Evolutionary conservation across 2,797 vertebrate genomes (phyloP), one percentile per base, ranked within the genome.

Genomic region (Bradypodion ventrale): DNA sequence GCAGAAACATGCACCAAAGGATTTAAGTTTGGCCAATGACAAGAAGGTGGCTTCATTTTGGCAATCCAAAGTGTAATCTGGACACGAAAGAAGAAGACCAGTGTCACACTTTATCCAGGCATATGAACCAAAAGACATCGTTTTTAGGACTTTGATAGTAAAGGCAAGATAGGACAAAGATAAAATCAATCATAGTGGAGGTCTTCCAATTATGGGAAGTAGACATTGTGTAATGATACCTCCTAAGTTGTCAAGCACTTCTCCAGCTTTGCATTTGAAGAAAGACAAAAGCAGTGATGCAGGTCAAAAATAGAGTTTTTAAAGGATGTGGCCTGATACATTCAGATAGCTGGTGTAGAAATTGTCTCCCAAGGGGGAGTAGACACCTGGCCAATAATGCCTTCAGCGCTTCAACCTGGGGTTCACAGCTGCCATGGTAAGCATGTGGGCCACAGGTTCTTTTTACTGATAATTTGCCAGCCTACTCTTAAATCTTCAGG

Each of bases 81-180:
- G n/a, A n/a, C n/a, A n/a, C n/a, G n/a, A n/a, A n/a, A n/a, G n/a
- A n/a, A n/a, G n/a, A n/a, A n/a, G n/a, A n/a, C n/a, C n/a, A n/a
- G n/a, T n/a, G n/a, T n/a, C n/a, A n/a, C n/a, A n/a, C n/a, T n/a
- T n/a, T n/a, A n/a, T n/a, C n/a, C n/a, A n/a, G n/a, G n/a, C n/a
- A n/a, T 35, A 97, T 90, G 94, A 98, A 97, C 98, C 98, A 99
- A 87, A 98, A 97, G 7, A 96, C 97, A 37, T 93, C 93, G 89
- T 98, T 99, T 75, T 92, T 90, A 6, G 96, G 96, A 75, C 89
- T 94, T 93, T 95, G 90, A 94, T 98, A 99, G 95, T 98, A 99
- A 21, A 94, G 94, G 86, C 96, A 97, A 74, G 95, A 92, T 75
- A 56, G 76, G 42, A 95, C 66, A 68, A 35, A 8, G 19, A 42